Evolutionary conservation across 2,797 vertebrate species (phyloP), one percentile per base, ranked within the genome.

Genomic region (Sciurus carolinensis): DNA sequence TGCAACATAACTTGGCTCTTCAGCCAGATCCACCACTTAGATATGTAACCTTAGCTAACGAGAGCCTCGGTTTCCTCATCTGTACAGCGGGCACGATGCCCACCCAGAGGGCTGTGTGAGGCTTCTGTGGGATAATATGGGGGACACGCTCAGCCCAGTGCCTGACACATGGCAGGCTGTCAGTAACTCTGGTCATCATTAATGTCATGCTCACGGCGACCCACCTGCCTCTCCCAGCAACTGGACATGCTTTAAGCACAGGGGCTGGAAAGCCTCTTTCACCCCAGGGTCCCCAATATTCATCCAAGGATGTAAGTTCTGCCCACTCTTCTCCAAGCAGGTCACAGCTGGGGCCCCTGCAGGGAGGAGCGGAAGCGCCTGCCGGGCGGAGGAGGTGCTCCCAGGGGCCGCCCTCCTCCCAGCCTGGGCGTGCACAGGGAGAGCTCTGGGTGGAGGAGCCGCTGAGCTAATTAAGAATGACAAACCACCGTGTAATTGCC

Each of bases 381-480:
- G 5, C 22, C 13, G 8, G 22, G 3, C 30, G 39, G 36, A 18
- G 28, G 64, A 87, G 17, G 50, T 30, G 6, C 36, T 81, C 42
- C 80, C n/a, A 62, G 79, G 36, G n/a, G 14, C 22, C 0, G 17
- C 73, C 36, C 33, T 69, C 36, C 52, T 72, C 57, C 57, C 11
- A 47, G 90, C 42, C 75, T 42, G 39, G 47, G 44, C 11, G 26
- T 69, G 90, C 54, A 3, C 17, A 1, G 22, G 39, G 93, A 44
- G 44, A 52, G 44, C 87, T 42, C 59, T 0, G 18, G 69, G 15
- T 77, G 47, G 20, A 50, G 89, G 54, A 95, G 71, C 82, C 11
- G 18, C 89, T 87, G 75, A 95, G 89, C 91, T 96, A 90, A 91
- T 95, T 91, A 94, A 84, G 80, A 94, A 84, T 81, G 93, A 97